Base-by-base conservation (phyloP, 2,797 vertebrate genomes). In the Pantherophis alleghaniensis region DNA sequence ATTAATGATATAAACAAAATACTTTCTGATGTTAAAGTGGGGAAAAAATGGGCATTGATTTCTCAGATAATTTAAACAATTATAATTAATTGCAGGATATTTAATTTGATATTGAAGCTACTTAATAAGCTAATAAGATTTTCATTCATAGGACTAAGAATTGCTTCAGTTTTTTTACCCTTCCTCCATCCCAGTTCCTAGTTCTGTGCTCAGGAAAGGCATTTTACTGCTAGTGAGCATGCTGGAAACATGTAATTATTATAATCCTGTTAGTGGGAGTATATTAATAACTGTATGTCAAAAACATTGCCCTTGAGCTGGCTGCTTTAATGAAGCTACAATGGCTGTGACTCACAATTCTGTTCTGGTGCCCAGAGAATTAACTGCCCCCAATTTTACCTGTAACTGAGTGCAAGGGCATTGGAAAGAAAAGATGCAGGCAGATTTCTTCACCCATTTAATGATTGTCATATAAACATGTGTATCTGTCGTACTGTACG, bases 261-360 rank as follows among this genome's bases (percentile, higher is more conserved):
- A 53, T 93, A 93, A 93, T 89, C 47, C 87, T 47, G 51, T 91
- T 91, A 93, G 87, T 83, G 24, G 37, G 87, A 63, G 87, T 63
- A 87, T 91, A 91, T 93, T 91, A 93, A 93, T 93, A 93, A 86
- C 90, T 56, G 63, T 83, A 32, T 91, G 93, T 91, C 86, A 89
- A 91, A 88, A 57, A 91, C 56, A 18, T 57, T 63, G 90, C 86
- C 87, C 32, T 56, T 37, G 56, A 79, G 63, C 86, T 60, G 22
- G 10, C 14, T 86, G 87, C 26, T 83, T 56, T 86, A 79, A 91
- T 91, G 24, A 91, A 61, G 47, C n/a, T 59, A n/a, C 3, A 13
- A 42, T 7, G 87, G 22, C 32, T 61, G 57, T 93, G 93, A 91
- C n/a, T 91, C 93, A 91, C 28, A n/a, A 74, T 20, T 91, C 89